Evolutionary conservation across 2,888 invertebrate genomes (phyloP), one percentile per base, ranked within the genome.

Genomic region (Acanthosepion esculentum): DNA sequence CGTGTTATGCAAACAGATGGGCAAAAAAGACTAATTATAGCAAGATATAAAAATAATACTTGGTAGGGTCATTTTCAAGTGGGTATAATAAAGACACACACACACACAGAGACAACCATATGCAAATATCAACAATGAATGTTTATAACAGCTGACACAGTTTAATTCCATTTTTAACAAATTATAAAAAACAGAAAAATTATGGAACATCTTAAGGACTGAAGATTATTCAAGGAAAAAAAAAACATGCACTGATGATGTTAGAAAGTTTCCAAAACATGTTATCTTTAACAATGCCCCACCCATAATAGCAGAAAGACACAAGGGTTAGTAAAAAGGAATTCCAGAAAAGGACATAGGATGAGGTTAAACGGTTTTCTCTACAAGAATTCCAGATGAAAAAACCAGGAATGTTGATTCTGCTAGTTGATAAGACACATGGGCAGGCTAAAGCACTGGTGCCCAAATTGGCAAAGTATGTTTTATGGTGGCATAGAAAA

Each of bases 141-240:
- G n/a, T n/a, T 10, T 8, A 64, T 64, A 78, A n/a, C 78, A 78
- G n/a, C 78, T 78, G 78, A n/a, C n/a, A 33, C n/a, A 78, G 33
- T 78, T 78, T 33, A 59, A 59, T 59, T 15, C n/a, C 15, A 12
- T 78, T 78, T 78, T 78, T 78, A 15, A 23, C 23, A n/a, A 78
- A 7, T 78, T 78, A 78, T n/a, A 8, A 78, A 78, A 78, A 78
- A 12, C n/a, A 12, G 33, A 78, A 78, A 78, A n/a, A 10, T n/a
- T 33, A 64, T 10, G 78, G n/a, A 12, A n/a, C 15, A 78, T 78
- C 18, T 78, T n/a, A 78, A 78, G 5, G 78, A n/a, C n/a, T 4
- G 15, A 78, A 78, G 23, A 15, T 12, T 8, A n/a, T 33, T 3
- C 20, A 20, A 59, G 23, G 59, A 26, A 95, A 53, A 95, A 95